Conservation (phyloP, 1,140 invertebrate species). For the Drosophila pachea region DNA sequence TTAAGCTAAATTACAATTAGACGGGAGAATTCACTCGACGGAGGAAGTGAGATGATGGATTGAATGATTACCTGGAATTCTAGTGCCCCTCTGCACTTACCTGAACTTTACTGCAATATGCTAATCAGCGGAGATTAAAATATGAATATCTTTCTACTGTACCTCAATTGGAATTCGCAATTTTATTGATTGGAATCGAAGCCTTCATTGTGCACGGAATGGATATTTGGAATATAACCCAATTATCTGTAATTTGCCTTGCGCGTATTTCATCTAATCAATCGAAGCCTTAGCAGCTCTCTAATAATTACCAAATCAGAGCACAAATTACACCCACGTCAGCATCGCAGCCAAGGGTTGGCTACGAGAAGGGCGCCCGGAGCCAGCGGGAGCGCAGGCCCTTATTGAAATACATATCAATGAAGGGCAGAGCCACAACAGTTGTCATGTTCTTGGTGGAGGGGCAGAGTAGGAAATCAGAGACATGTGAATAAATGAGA, state of each 20-base stretch:
- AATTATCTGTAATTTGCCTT: not conserved
- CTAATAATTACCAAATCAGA: conserved; percentile 9
- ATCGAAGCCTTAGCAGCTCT: not conserved
- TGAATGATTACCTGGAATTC: conserved; percentile 1
- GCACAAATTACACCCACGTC: conserved; percentile 1
- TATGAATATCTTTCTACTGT: no score
- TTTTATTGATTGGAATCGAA: no score
- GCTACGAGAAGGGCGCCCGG: no score
- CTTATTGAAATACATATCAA: conserved; percentile 11
- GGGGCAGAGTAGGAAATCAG: not conserved
- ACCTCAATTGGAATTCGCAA: no score
- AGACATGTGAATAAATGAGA: conserved; percentile 44
- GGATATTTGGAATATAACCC: not conserved
- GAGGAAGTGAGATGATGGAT: conserved; percentile 6
- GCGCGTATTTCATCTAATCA: not conserved
- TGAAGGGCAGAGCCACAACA: conserved; percentile 27
- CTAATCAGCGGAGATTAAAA: no score
- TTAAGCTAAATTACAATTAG: conserved; percentile 8
- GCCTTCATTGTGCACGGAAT: no score
- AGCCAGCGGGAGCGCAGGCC: no score
- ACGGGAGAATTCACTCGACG: not conserved
- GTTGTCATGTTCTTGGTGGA: conserved; percentile 9
- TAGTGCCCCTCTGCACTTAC: not conserved
- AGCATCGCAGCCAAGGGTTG: not conserved
- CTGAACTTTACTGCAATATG: no score